phyloP scores from a whole-genome alignment of 2,113 vertebrate genomes.

The Poecile atricapillus region DNA sequence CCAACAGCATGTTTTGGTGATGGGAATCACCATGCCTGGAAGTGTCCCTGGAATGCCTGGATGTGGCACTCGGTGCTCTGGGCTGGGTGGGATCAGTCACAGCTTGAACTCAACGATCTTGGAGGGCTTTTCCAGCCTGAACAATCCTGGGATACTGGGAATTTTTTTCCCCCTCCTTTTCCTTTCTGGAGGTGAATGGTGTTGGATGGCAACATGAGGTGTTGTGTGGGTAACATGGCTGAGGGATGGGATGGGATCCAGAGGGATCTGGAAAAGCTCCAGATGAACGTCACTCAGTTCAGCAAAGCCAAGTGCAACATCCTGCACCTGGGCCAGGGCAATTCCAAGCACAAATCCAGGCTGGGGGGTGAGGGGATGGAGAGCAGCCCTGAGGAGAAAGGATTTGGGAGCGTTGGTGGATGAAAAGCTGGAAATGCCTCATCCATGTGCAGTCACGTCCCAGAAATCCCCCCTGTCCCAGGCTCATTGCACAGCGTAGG shows the following conservation, averaged over 20 bases:
- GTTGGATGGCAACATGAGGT: neutral
- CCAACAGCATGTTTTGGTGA: neutral
- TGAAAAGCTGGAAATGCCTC: neutral
- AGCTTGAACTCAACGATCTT: neutral
- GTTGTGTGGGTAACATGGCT: neutral
- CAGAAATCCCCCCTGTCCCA: neutral
- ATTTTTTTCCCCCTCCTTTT: neutral
- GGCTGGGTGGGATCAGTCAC: neutral
- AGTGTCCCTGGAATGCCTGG: neutral
- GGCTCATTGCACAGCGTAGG: accelerated
- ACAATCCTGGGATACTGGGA: neutral
- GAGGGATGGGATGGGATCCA: neutral
- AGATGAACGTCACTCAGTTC: neutral
- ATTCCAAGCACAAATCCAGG: neutral
- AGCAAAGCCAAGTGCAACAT: neutral
- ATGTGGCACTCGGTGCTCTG: neutral
- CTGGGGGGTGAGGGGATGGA: neutral
- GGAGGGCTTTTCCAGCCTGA: neutral
- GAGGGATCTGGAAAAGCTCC: neutral
- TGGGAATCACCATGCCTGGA: neutral
- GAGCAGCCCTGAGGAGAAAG: neutral
- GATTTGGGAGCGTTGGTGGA: neutral
- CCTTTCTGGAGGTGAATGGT: neutral
- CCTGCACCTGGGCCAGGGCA: no score
- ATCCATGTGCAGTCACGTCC: neutral